Evolutionary conservation across 2,113 vertebrate species (phyloP), one percentile per base, ranked within the genome.

Genomic region (Hippocampus mohnikei): DNA sequence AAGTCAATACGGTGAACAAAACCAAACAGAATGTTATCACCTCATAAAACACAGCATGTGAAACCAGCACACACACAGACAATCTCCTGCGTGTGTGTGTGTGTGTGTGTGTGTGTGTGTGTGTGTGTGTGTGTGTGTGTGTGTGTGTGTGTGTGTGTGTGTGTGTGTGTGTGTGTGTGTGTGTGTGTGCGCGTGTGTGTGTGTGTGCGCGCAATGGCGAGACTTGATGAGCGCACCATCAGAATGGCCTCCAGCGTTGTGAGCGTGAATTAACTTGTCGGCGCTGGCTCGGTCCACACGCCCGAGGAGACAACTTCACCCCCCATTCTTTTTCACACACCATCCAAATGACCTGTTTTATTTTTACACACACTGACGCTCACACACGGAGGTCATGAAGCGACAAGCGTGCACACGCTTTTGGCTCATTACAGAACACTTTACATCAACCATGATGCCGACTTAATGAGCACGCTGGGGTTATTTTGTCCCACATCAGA

Each of bases 151-250:
- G 13, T 6, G 0, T 20, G 61, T 29, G 16, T 4, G 13, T 59
- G 5, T 2, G 37, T 13, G 42, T 71, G 8, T 12, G 10, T 42
- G 23, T 67, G 68, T 58, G 8, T 8, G 0, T 18, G 60, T 16
- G 16, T 3, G 12, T 59, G 5, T 73, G 8, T 12, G 11, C 12
- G 23, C 65, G 68, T 64, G 13, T 6, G 0, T 20, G 61, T 29
- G 16, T 4, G 13, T 59, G 5, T 2, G 37, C 10, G 64, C 2
- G 25, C 3, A 40, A 5, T 11, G 40, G 23, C 9, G 72, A 85
- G 80, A 72, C 23, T 73, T 59, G 58, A 70, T 84, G 86, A 87
- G 79, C 86, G 84, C 77, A 84, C 75, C 75, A 79, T 75, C 71
- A 75, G 67, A 84, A 77, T 52, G 62, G 78, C 84, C 87, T 50